Conservation (phyloP, 2,888 invertebrate species). For the Nymphalis urticae region DNA sequence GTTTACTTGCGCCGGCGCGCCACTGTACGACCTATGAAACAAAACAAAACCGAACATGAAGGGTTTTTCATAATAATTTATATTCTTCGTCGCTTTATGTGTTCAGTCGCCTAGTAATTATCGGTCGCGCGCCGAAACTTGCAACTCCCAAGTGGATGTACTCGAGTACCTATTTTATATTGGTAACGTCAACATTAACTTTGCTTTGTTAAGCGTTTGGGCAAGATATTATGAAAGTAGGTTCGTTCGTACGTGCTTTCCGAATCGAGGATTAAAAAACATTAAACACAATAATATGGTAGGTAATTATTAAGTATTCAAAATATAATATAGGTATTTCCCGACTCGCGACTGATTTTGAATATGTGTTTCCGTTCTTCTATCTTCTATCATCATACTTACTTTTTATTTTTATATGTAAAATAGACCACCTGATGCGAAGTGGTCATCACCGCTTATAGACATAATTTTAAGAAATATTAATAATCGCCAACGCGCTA, state of each 20-base stretch:
- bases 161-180: constrained; percentile 72
- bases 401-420: too few species aligned
- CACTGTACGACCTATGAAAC: constrained; percentile 27
- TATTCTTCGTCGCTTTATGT: constrained; percentile 71
- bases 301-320: too few species aligned
- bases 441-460: too few species aligned
- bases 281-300: not conserved
- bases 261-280: not conserved
- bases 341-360: too few species aligned
- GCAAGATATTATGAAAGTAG: constrained; percentile 18
- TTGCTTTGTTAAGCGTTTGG: constrained; percentile 41
- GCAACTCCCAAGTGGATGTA: constrained; percentile 63
- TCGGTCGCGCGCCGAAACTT: constrained; percentile 72
- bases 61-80: constrained; percentile 72
- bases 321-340: too few species aligned
- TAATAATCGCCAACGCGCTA: too few species aligned
- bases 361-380: too few species aligned
- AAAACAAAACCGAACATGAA: constrained; percentile 50
- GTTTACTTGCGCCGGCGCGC: constrained; percentile 55
- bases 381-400: too few species aligned
- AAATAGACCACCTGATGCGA: too few species aligned
- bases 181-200: constrained; percentile 70
- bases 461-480: too few species aligned
- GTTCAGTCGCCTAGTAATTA: constrained; percentile 73
- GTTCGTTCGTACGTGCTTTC: not conserved